Evolutionary conservation across 2,113 vertebrate species (phyloP).

Genomic region (Aix galericulata): DNA sequence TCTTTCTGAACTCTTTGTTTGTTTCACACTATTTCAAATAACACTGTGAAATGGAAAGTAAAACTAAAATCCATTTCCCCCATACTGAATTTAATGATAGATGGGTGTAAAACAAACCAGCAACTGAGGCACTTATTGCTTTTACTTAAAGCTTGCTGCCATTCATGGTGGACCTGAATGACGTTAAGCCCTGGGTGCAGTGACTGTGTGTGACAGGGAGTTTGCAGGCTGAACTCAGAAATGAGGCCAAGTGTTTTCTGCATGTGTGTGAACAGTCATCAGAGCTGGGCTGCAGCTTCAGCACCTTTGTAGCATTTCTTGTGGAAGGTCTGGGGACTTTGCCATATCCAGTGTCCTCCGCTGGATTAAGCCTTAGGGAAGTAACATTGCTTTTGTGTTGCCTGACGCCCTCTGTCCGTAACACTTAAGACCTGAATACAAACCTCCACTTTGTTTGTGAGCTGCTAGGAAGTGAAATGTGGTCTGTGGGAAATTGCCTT

Average conservation of each 20-base stretch:
- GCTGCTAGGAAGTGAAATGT: accelerated
- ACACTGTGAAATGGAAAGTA: background rate
- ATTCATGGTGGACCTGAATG: background rate
- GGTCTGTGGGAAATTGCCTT: background rate
- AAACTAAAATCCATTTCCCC: background rate
- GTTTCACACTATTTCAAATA: background rate
- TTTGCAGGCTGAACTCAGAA: background rate
- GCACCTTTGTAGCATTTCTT: background rate
- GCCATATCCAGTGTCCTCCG: background rate
- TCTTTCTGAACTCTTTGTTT: background rate
- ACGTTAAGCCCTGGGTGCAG: accelerated
- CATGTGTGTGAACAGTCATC: background rate
- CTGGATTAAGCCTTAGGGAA: background rate
- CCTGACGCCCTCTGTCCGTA: background rate
- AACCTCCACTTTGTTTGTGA: background rate
- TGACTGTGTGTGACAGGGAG: too few species aligned
- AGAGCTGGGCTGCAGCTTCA: background rate
- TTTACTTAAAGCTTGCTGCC: background rate
- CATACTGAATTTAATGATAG: background rate
- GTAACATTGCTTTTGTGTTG: background rate
- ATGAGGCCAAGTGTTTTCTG: background rate
- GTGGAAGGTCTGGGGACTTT: background rate
- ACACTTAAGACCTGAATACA: background rate
- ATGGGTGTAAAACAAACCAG: background rate
- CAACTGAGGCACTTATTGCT: background rate